Evolutionary conservation across 2,888 invertebrate species (phyloP).

Genomic region (Tridacna crocea): DNA sequence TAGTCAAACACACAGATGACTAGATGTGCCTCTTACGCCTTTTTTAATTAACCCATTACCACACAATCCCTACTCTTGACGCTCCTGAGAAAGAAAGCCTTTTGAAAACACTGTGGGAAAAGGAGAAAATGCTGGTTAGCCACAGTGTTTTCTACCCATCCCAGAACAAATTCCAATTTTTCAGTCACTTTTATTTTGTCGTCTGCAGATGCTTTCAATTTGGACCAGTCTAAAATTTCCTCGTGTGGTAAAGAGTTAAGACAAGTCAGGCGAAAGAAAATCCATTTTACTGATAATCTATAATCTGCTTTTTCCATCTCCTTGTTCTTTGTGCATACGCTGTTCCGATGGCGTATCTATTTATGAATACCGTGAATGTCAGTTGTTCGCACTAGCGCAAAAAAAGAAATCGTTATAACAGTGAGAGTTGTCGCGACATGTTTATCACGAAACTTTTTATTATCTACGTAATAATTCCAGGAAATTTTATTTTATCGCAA

Average conservation of each 20-base stretch:
- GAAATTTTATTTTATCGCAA: too few species aligned
- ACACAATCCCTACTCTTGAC: neutral
- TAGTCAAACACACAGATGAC: too few species aligned
- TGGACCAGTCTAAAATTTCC: neutral
- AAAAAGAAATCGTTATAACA: too few species aligned
- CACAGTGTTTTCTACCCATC: neutral
- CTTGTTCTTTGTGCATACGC: too few species aligned
- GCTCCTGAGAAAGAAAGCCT: neutral
- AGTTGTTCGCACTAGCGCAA: too few species aligned
- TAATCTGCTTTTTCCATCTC: too few species aligned
- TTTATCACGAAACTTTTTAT: neutral
- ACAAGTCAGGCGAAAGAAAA: too few species aligned
- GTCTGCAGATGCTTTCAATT: too few species aligned
- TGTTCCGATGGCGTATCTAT: too few species aligned
- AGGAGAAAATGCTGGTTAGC: slow-evolving; percentile 6
- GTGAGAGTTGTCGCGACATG: neutral
- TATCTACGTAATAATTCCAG: too few species aligned
- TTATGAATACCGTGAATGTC: neutral
- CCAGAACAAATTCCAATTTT: neutral
- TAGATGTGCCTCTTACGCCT: too few species aligned
- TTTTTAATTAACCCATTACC: neutral
- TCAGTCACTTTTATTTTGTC: neutral
- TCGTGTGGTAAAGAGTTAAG: neutral
- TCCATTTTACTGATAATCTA: too few species aligned
- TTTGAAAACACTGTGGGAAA: slow-evolving; percentile 8